These are phyloP conservation scores for Channallabes apus DNA, from an alignment of 2,797 vertebrate species.

Conservation along the genomic window DNA sequence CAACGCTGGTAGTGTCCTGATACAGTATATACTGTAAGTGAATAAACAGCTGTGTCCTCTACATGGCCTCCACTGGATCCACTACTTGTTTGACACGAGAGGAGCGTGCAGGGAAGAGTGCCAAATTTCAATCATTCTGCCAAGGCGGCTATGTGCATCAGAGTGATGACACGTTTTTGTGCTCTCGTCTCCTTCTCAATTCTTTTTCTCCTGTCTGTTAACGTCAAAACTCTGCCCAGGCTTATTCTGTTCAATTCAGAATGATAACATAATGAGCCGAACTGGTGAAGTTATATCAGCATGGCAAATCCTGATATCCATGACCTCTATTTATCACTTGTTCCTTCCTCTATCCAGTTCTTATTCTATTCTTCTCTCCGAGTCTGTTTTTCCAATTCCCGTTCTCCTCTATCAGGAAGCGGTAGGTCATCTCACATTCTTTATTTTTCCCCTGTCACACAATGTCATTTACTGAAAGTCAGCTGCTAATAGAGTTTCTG, in stretches of 20 bases:
- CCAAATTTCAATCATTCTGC: slow-evolving; percentile 2
- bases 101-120: slow-evolving; percentile 1
- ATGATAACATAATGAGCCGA: not conserved
- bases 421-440: slow-evolving; percentile 57
- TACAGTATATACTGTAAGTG: not conserved
- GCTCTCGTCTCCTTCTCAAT: slow-evolving; percentile 1
- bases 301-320: slow-evolving; percentile 20
- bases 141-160: not conserved
- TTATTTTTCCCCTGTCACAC: slow-evolving; percentile 42
- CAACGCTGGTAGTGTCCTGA: slow-evolving; percentile 10
- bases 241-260: not conserved
- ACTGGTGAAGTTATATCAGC: slow-evolving; percentile 52
- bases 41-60: slow-evolving; percentile 38
- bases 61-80: slow-evolving; percentile 12
- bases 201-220: not conserved
- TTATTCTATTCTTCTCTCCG: slow-evolving; percentile 44
- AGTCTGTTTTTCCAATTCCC: slow-evolving; percentile 39
- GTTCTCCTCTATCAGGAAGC: slow-evolving; percentile 5
- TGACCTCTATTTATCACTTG: slow-evolving; percentile 40
- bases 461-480: slow-evolving; percentile 66
- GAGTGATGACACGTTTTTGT: not conserved
- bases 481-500: slow-evolving; percentile 70
- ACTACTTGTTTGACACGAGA: not conserved
- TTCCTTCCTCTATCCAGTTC: slow-evolving; percentile 34
- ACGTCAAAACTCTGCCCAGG: not conserved